Conservation (phyloP, 2,113 vertebrate species). For the Chamaetylas fuelleborni region DNA sequence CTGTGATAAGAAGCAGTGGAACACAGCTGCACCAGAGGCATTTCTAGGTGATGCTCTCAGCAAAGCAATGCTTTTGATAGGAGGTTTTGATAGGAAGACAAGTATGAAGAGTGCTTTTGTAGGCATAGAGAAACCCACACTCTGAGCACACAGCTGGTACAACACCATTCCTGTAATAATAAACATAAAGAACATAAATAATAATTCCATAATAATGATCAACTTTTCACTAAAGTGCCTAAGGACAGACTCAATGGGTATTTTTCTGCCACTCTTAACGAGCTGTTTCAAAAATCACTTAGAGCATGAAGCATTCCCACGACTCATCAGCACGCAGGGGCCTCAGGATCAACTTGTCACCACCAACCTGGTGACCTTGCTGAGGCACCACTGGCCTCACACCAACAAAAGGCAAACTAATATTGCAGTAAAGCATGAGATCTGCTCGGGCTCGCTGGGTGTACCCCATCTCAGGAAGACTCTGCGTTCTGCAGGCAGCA, state of each 20-base stretch:
- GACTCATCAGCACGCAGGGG: accelerated
- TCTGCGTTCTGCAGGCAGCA: not conserved
- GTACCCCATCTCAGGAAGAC: accelerated
- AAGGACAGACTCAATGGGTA: not conserved
- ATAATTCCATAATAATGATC: not conserved
- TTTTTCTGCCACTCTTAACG: not conserved
- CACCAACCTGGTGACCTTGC: not conserved
- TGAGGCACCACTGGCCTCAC: not conserved
- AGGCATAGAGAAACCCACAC: not conserved
- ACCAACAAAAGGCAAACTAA: not conserved
- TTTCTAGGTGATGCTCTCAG: not conserved
- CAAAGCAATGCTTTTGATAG: not conserved
- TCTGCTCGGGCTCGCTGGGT: not conserved
- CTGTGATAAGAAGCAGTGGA: not conserved
- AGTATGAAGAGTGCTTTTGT: accelerated
- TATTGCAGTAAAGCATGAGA: not conserved
- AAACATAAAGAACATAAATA: not conserved
- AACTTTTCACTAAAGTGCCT: not conserved
- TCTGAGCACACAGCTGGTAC: not conserved
- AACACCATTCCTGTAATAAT: not conserved
- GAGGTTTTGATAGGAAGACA: not conserved
- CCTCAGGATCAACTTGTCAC: accelerated
- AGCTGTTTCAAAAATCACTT: not conserved
- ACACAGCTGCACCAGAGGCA: not conserved
- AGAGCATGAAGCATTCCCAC: not conserved